Percentiles rank a stretch among this genome's conserved stretches.
Evolutionary conservation across 2,113 vertebrate species (phyloP).

Genomic region (Poeciliopsis prolifica): DNA sequence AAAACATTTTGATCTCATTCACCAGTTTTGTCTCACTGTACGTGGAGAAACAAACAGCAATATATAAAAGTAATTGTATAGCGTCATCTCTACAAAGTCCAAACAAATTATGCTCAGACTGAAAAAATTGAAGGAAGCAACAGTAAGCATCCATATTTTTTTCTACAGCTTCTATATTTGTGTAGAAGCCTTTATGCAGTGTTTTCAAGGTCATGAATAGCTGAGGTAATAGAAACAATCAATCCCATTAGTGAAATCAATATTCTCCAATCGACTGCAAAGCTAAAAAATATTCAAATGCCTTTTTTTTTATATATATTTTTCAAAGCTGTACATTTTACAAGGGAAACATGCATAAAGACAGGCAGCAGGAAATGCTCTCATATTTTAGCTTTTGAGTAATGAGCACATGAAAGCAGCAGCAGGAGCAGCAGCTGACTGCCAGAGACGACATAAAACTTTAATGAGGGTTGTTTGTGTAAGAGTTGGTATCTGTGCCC

Average conservation of each 20-base stretch:
- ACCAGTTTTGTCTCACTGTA: no score
- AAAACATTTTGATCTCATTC: no score
- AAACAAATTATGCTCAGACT: neutral
- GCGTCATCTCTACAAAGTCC: no score
- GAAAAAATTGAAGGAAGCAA: neutral
- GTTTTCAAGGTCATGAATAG: slow-evolving; percentile 1
- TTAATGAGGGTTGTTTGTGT: slow-evolving; percentile 39
- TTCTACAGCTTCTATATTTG: neutral
- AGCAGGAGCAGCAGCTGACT: slow-evolving; percentile 13
- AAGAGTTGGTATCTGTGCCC: slow-evolving; percentile 14
- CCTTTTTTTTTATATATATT: slow-evolving; percentile 5
- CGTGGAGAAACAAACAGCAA: no score
- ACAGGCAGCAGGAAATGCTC: slow-evolving; percentile 18
- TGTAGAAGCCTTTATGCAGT: neutral
- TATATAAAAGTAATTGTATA: no score
- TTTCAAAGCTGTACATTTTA: slow-evolving; percentile 7
- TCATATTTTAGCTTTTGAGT: slow-evolving; percentile 38
- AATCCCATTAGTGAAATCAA: slow-evolving; percentile 8
- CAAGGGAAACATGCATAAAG: slow-evolving; percentile 21
- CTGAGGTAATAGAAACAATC: slow-evolving; percentile 7
- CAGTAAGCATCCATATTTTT: neutral
- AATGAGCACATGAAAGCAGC: slow-evolving; percentile 22
- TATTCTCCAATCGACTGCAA: slow-evolving; percentile 2
- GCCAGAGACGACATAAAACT: slow-evolving; percentile 25
- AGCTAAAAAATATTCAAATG: slow-evolving; percentile 27